Evolutionary conservation across 2,888 invertebrate species (phyloP), one percentile per base, ranked within the genome.

Genomic region (Oscheius sp.): DNA sequence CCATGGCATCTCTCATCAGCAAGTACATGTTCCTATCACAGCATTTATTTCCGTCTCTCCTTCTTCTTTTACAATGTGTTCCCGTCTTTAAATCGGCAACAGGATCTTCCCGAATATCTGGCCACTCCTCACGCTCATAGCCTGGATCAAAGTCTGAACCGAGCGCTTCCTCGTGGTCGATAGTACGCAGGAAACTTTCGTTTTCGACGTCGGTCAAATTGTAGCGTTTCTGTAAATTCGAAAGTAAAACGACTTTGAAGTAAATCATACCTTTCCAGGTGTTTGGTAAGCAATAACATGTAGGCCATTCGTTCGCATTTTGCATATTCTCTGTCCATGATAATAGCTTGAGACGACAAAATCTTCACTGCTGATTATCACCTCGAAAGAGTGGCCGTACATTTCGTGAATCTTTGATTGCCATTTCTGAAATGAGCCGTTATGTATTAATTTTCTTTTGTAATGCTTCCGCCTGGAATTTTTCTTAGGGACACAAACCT

Each of bases 301-400:
- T 9, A 60, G 60, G 3, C 60, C 60, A 29, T 60, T 37, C 33
- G 42, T 60, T 37, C 11, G 11, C 11, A 60, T 10, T 35, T 60
- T 60, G 37, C 60, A 60, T 37, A 60, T 60, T 35, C 60, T 60
- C 60, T 60, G 60, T 32, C 60, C 60, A 21, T 60, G 33, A 11
- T 60, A 60, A 35, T 60, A 42, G 35, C 60, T 60, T 2, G n/a
- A 35, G 1, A 42, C 10, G 37, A 37, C 60, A 42, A 60, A 60
- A 2, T 60, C 60, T 9, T 60, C 42, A n/a, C n/a, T 35, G 35
- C 60, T 60, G 13, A 60, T 60, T 2, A 60, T 11, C 3, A 60
- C 60, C 37, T 60, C 60, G 35, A 60, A 60, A 3, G 60, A 9
- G 10, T 33, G 9, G 10, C 2, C 42, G n/a, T 35, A 42, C 7